Evolutionary conservation across 37 sponge, comb jelly and placozoan genomes (phyloP).

Genomic region (Diacarnus erythraeanus): DNA sequence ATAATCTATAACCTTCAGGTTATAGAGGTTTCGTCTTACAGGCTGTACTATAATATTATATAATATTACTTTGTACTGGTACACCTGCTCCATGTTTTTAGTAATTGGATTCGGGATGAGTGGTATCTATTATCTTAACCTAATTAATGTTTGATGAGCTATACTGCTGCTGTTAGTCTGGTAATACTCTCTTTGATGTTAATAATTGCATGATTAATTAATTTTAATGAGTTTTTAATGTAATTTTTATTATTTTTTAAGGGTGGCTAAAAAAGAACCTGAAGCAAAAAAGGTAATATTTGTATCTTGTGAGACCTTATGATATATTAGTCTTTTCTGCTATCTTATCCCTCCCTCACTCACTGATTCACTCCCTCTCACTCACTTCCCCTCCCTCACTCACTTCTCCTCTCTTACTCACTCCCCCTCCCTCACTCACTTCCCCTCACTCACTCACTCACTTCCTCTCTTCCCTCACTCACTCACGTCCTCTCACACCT

Average conservation of each 20-base stretch:
- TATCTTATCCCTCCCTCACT: background rate
- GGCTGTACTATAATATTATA: too few relatives aligned
- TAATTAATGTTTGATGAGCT: too few relatives aligned
- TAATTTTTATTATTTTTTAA: background rate
- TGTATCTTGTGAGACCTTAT: background rate
- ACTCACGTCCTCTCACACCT: background rate
- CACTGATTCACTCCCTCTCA: background rate
- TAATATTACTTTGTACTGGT: too few relatives aligned
- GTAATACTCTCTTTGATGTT: too few relatives aligned
- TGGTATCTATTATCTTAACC: too few relatives aligned
- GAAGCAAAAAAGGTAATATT: conserved; percentile 23
- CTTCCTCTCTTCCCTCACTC: background rate
- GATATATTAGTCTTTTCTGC: background rate
- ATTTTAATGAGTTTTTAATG: background rate
- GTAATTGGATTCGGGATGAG: background rate
- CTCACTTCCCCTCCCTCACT: background rate
- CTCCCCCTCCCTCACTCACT: background rate
- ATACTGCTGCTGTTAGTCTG: too few relatives aligned
- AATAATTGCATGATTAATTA: conserved; percentile 1
- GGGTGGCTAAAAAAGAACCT: conserved; percentile 18
- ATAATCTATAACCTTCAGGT: too few relatives aligned
- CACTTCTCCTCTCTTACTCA: background rate
- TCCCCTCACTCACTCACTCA: background rate
- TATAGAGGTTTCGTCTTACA: too few relatives aligned
- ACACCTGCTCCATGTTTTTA: background rate